Percentiles rank a stretch among this genome's conserved stretches.
phyloP scores from a whole-genome alignment of 2,888 invertebrate species.

The Drosophila colorata region DNA sequence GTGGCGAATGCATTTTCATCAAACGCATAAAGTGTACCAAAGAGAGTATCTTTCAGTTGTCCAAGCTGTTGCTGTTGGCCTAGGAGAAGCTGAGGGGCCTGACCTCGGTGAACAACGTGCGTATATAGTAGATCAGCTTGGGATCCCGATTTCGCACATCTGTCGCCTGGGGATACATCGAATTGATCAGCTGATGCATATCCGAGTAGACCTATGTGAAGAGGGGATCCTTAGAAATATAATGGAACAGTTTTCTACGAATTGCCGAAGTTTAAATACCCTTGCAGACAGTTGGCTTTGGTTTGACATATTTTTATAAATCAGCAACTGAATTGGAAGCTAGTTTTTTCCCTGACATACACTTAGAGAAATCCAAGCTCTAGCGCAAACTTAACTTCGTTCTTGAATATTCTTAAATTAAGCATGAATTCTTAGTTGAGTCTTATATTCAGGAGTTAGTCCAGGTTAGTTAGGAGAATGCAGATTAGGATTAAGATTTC shows the following conservation, averaged over 20 bases:
- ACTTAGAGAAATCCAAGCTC: too few species aligned
- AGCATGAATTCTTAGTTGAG: too few species aligned
- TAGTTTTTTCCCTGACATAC: too few species aligned
- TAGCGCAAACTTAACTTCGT: too few species aligned
- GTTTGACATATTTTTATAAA: too few species aligned
- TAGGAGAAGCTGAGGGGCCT: constrained; percentile 81
- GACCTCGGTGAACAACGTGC: constrained; percentile 69
- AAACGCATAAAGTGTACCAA: neutral
- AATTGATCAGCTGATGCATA: constrained; percentile 76
- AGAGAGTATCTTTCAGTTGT: neutral
- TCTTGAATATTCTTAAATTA: too few species aligned
- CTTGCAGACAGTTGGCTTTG: neutral
- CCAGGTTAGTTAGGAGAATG: too few species aligned
- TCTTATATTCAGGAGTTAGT: too few species aligned
- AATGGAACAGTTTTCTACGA: neutral
- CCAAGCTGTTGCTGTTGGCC: neutral
- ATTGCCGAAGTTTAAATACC: neutral
- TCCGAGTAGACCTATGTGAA: constrained; percentile 72
- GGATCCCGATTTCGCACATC: constrained; percentile 72
- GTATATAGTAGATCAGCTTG: constrained; percentile 72
- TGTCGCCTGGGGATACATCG: constrained; percentile 68
- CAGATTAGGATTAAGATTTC: too few species aligned
- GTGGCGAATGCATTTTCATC: constrained; percentile 38
- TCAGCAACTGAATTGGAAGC: too few species aligned
- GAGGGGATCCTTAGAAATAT: neutral